Percentiles rank a stretch among this genome's conserved stretches.
Evolutionary conservation across 2,113 vertebrate species (phyloP).

Genomic region (Syngnathus floridae): DNA sequence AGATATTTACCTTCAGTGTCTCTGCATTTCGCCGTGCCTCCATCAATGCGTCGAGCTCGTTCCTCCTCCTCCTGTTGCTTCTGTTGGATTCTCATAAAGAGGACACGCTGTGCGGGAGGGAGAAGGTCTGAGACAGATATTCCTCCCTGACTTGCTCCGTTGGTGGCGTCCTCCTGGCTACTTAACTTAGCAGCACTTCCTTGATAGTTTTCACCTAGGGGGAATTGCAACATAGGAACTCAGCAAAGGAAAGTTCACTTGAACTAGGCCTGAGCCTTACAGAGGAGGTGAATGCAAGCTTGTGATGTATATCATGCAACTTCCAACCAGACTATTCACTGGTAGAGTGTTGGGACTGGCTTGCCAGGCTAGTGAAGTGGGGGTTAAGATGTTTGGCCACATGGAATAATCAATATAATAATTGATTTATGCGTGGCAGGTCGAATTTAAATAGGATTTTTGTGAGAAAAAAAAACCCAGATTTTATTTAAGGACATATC

Average conservation of each 20-base stretch:
- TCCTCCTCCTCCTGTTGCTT: constrained; percentile 94
- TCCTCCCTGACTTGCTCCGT: constrained; percentile 59
- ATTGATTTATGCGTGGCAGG: too few species aligned
- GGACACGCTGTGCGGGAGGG: constrained; percentile 85
- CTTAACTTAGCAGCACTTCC: constrained; percentile 52
- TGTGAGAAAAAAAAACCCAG: background rate
- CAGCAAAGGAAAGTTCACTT: background rate
- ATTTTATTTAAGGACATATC: too few species aligned
- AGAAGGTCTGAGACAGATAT: constrained; percentile 83
- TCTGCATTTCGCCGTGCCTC: constrained; percentile 67
- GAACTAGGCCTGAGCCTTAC: background rate
- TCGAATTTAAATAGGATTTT: background rate
- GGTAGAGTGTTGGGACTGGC: too few species aligned
- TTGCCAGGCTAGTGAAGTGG: too few species aligned
- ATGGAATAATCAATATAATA: too few species aligned
- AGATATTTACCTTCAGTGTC: constrained; percentile 77
- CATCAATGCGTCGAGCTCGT: constrained; percentile 79
- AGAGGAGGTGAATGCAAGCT: too few species aligned
- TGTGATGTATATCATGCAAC: too few species aligned
- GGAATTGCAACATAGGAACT: background rate
- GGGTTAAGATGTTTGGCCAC: too few species aligned
- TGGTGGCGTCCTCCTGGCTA: constrained; percentile 61
- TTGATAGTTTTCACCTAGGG: constrained; percentile 73
- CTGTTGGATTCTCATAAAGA: constrained; percentile 92
- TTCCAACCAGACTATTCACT: too few species aligned